Evolutionary conservation across 2,797 vertebrate genomes (phyloP).

Genomic region (Poeciliopsis gracilis): DNA sequence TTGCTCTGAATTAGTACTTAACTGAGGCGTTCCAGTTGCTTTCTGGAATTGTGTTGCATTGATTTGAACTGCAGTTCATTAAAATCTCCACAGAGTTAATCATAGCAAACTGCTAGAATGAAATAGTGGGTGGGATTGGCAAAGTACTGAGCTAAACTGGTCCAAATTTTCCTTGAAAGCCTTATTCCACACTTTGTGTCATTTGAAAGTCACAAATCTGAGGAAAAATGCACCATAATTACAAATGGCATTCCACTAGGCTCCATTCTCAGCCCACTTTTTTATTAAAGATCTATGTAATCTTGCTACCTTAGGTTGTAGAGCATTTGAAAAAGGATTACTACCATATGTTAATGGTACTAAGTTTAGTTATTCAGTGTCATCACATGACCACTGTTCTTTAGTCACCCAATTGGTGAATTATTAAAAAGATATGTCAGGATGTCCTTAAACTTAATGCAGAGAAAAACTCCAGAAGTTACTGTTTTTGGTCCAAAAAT

Average conservation of each 20-base stretch:
- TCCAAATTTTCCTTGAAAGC: not conserved
- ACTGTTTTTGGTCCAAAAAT: not conserved
- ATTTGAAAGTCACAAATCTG: not conserved
- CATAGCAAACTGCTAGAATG: not conserved
- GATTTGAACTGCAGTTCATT: conserved; percentile 15
- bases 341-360: not conserved
- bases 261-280: not conserved
- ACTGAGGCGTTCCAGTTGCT: conserved; percentile 31
- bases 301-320: not conserved
- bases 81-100: not conserved
- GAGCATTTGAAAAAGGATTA: not conserved
- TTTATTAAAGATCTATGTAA: not conserved
- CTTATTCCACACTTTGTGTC: not conserved
- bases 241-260: not conserved
- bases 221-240: not conserved
- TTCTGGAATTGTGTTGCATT: conserved; percentile 21
- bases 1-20: conserved; percentile 13
- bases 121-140: not conserved
- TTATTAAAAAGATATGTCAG: not conserved
- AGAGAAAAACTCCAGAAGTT: not conserved
- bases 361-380: not conserved
- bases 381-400: not conserved
- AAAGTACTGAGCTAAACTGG: not conserved
- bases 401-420: not conserved
- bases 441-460: not conserved